Evolutionary conservation across 2,888 invertebrate species (phyloP), one percentile per base, ranked within the genome.

Genomic region (Lycocerus yunnanus): DNA sequence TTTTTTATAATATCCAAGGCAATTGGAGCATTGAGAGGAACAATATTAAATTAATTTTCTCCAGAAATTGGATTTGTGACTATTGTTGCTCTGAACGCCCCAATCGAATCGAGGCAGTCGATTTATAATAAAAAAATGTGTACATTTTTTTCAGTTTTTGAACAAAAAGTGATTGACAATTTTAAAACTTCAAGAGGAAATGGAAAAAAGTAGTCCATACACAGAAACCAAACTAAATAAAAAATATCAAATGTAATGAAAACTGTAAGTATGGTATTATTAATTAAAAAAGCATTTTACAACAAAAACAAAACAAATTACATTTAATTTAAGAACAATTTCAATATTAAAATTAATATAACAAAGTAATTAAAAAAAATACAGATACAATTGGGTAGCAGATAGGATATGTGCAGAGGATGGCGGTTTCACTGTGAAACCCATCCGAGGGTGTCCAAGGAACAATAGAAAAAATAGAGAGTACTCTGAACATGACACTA

Each of bases 291-390:
- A 91, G 91, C 91, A 91, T 91, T 74, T 89, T 91, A 91, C 91
- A 92, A 92, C 91, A 92, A 92, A 91, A 92, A 91, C 91, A 92
- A 92, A 92, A 92, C 91, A 91, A 91, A 91, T 91, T 91, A 91
- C 91, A 91, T 91, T 86, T 91, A 91, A 91, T 91, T 91, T 91
- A 91, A 91, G 91, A 91, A 91, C 91, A 91, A 91, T 90, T 90
- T 90, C 90, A 91, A 90, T 90, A 90, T 91, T 91, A 91, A 84
- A 87, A 86, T 79, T 85, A 90, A 90, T 91, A 91, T 90, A 91
- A 87, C 88, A 88, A 77, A 89, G 88, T 89, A 89, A 89, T 90
- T 90, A 89, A 85, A 84, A 90, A 89, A 86, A 84, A 77, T 77
- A 74, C 83, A 86, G 87, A 81, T 84, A 84, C 87, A 88, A 89